phyloP scores from a whole-genome alignment of 2,113 vertebrate species.

The Datnioides undecimradiatus region DNA sequence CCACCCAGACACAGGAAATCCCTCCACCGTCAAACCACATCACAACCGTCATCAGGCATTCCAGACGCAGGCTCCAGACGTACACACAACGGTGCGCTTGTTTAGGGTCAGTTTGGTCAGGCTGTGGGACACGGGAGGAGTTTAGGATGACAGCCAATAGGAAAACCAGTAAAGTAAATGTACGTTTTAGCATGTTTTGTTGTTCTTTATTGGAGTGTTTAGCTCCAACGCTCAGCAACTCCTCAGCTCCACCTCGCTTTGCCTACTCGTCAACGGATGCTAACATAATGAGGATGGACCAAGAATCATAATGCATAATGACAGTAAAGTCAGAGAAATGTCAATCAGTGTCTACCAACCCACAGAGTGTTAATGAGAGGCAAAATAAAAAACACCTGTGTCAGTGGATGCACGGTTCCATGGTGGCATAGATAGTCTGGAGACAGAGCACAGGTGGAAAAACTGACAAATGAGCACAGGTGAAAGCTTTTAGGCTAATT shows the following conservation, averaged over 20 bases:
- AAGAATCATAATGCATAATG: neutral
- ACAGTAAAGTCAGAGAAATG: constrained; percentile 1
- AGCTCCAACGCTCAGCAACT: neutral
- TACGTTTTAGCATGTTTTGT: neutral
- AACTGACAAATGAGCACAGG: neutral
- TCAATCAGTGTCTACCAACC: neutral
- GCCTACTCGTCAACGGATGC: neutral
- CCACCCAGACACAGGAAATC: constrained; percentile 55
- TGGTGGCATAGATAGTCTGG: neutral
- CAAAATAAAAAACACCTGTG: neutral
- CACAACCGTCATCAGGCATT: constrained; percentile 43
- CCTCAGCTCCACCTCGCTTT: neutral
- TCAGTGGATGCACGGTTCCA: neutral
- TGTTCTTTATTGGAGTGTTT: neutral
- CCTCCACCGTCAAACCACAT: constrained; percentile 59
- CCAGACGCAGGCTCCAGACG: neutral
- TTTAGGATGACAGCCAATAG: neutral
- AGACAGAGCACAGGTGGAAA: neutral
- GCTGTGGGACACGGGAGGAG: neutral
- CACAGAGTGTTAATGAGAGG: neutral
- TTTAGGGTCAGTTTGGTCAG: neutral
- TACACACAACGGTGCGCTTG: neutral
- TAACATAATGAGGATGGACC: neutral
- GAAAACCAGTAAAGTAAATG: neutral
- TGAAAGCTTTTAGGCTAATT: constrained; percentile 3